phyloP scores from a whole-genome alignment of 2,113 vertebrate genomes.

The Aptenodytes patagonicus region DNA sequence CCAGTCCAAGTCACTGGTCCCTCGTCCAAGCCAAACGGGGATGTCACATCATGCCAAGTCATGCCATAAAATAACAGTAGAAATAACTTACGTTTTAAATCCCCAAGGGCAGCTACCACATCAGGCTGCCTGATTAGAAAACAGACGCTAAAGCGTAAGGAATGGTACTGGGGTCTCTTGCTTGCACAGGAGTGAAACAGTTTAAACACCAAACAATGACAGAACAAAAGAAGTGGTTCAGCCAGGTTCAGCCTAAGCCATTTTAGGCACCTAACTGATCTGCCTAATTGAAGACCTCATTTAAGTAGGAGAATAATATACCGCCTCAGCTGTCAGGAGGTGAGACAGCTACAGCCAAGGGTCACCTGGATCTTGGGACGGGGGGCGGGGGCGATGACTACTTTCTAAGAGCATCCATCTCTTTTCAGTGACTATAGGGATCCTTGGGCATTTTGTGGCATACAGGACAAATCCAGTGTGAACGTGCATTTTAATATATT shows the following conservation, averaged over 20 bases:
- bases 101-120: neutral
- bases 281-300: neutral
- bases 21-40: conserved; percentile 3
- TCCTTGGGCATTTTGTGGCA: neutral
- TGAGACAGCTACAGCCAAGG: neutral
- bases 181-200: neutral
- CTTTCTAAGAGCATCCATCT: neutral
- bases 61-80: conserved; percentile 29
- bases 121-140: neutral
- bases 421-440: neutral
- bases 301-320: neutral
- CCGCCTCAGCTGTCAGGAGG: neutral
- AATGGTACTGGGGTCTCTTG: neutral
- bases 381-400: neutral
- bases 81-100: neutral
- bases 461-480: neutral
- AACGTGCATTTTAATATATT: neutral
- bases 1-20: conserved; percentile 21
- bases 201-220: neutral
- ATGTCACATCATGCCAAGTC: conserved; percentile 34
- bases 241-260: neutral
- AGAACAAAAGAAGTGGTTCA: neutral
- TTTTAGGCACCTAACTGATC: neutral
- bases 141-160: fast-evolving
- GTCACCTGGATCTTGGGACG: neutral